Evolutionary conservation across 2,113 vertebrate genomes (phyloP), one percentile per base, ranked within the genome.

Genomic region (Dipodomys ordii): DNA sequence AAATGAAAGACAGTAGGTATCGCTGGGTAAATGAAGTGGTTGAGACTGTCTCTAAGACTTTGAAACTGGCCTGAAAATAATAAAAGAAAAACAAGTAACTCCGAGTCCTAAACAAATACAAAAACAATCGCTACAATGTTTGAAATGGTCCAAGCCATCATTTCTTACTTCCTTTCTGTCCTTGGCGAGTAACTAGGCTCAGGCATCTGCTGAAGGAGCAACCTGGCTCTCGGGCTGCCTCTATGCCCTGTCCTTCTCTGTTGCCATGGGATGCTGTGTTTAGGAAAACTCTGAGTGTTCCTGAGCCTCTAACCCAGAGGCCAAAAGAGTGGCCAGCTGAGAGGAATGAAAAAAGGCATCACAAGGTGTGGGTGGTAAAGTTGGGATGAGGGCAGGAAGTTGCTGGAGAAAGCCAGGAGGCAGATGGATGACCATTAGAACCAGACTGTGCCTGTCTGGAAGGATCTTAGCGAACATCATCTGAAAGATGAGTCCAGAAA

Each of bases 41-140:
- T 49, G 10, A 72, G 30, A 12, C 83, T 78, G n/a, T 85, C 53
- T 83, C 57, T 28, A 80, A 83, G 86, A 62, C 60, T 83, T 94
- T 83, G 89, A 60, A 88, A 87, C 30, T 19, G 32, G 18, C 68
- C 44, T 81, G 88, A 62, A 92, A 94, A 57, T 16, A 84, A 57
- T 65, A 68, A 83, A 93, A 76, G 22, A 68, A 94, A 87, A 78
- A 20, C 72, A 94, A 92, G 67, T 62, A 92, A 53, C 10, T 81
- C 27, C 23, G 39, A 84, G 53, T 62, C 49, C 74, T 77, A 35
- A 71, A 64, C 4, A 64, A 64, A 23, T 13, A 57, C 53, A 57
- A 80, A 89, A 64, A 86, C 39, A 39, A 76, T 72, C 7, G 44
- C 22, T 71, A 9, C 28, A 28, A 57, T 4, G 1, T 53, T 53